Evolutionary conservation across 1,140 invertebrate genomes (phyloP).

Genomic region (Manduca sexta): DNA sequence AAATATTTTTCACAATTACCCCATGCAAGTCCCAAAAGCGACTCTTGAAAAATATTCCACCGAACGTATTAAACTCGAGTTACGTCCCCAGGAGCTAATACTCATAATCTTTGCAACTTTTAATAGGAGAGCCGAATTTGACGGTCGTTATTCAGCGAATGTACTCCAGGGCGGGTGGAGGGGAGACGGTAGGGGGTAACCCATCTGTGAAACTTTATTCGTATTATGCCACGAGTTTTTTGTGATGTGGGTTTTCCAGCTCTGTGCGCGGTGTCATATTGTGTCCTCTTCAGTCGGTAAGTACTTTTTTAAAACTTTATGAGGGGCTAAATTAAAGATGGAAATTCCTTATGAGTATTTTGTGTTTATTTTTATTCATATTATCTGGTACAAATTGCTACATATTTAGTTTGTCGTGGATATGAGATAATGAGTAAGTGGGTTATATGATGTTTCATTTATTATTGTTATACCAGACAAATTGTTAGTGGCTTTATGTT

Average conservation of each 20-base stretch:
- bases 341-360: too few relatives aligned
- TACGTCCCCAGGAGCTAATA: conserved; percentile 52
- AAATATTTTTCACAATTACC: neutral
- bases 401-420: too few relatives aligned
- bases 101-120: conserved; percentile 67
- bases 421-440: too few relatives aligned
- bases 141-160: conserved; percentile 61
- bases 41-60: conserved; percentile 32
- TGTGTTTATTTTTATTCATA: too few relatives aligned
- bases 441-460: too few relatives aligned
- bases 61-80: conserved; percentile 48
- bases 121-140: conserved; percentile 65
- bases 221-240: conserved; percentile 34
- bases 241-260: conserved; percentile 8
- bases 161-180: conserved; percentile 22
- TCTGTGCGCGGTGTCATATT: too few relatives aligned
- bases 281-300: too few relatives aligned
- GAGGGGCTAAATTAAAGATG: too few relatives aligned
- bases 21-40: neutral
- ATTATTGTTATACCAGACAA: too few relatives aligned
- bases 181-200: conserved; percentile 7
- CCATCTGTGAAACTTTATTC: conserved; percentile 41
- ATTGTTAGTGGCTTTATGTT: too few relatives aligned
- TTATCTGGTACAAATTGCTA: too few relatives aligned
- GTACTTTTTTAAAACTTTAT: too few relatives aligned